Evolutionary conservation across 2,888 invertebrate genomes (phyloP), one percentile per base, ranked within the genome.

Genomic region (Troglohyphantes excavatus): DNA sequence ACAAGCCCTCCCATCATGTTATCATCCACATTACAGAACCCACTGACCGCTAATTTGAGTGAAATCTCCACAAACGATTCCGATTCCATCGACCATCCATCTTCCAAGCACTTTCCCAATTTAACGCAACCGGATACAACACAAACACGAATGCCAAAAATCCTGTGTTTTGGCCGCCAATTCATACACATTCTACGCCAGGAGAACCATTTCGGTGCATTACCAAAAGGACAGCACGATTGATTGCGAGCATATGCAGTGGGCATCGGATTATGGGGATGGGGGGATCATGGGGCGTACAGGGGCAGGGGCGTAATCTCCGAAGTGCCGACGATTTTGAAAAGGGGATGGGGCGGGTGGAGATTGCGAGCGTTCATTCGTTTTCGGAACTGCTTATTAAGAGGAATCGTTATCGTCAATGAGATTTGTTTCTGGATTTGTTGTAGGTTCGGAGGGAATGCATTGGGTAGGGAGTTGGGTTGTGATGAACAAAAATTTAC

Each of bases 191-290:
- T 21, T 17, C 9, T 13, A 46, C 11, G 61, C 21, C 29, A n/a
- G n/a, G 59, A 70, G 46, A 70, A 82, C 70, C 72, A 70, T 72
- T 82, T 72, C 61, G 19, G 39, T n/a, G 72, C 70, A 82, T 82
- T 82, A 72, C 46, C 53, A 26, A 53, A 21, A 82, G 27, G 59
- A 61, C 11, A 23, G 13, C 33, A 72, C 70, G 82, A 82, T 82
- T 82, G 70, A 82, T 82, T 59, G 59, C 26, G 17, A 72, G 53
- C 82, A 70, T 82, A 82, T 82, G 82, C 82, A 59, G 61, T 26
- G 26, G 61, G 61, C 72, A 26, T 61, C 61, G 61, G 82, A 82
- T 82, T 82, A 82, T 70, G 39, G 43, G 68, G 61, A 68, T n/a
- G 11, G 27, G 29, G 79, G 75, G 75, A 11, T 13, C 13, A n/a